phyloP scores from a whole-genome alignment of 2,113 vertebrate genomes.

The Silurus asotus region DNA sequence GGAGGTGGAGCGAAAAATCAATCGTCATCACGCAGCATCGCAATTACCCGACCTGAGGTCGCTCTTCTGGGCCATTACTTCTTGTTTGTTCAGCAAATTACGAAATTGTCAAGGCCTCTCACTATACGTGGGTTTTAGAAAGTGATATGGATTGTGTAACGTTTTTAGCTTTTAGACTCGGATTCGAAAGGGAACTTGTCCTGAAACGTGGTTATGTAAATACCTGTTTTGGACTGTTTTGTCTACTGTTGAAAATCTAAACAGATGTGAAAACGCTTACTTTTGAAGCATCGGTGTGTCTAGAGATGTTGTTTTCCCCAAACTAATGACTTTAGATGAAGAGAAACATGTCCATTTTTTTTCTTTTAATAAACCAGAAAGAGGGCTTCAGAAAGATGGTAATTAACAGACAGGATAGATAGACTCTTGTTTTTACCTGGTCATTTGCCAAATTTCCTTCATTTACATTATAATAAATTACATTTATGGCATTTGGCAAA shows the following conservation, averaged over 20 bases:
- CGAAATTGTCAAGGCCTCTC: slow-evolving; percentile 39
- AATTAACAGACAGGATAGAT: not conserved
- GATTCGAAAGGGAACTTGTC: slow-evolving; percentile 4
- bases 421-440: too few species aligned
- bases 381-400: not conserved
- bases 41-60: slow-evolving; percentile 53
- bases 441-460: too few species aligned
- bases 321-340: not conserved
- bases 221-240: not conserved
- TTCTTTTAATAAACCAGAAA: not conserved
- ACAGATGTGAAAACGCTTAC: too few species aligned
- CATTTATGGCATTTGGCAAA: too few species aligned
- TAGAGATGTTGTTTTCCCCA: too few species aligned
- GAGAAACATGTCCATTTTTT: not conserved
- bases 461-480: too few species aligned
- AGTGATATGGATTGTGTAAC: slow-evolving; percentile 47
- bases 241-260: too few species aligned
- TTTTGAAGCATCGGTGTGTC: too few species aligned
- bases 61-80: slow-evolving; percentile 54
- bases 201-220: not conserved
- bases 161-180: not conserved
- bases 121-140: slow-evolving; percentile 14
- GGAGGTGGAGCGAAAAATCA: slow-evolving; percentile 53
- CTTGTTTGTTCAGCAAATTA: slow-evolving; percentile 56
- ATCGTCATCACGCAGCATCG: slow-evolving; percentile 52